Evolutionary conservation across 23 tunicate species (phyloP), one percentile per base, ranked within the genome.

Genomic region (Phallusia fumigata): DNA sequence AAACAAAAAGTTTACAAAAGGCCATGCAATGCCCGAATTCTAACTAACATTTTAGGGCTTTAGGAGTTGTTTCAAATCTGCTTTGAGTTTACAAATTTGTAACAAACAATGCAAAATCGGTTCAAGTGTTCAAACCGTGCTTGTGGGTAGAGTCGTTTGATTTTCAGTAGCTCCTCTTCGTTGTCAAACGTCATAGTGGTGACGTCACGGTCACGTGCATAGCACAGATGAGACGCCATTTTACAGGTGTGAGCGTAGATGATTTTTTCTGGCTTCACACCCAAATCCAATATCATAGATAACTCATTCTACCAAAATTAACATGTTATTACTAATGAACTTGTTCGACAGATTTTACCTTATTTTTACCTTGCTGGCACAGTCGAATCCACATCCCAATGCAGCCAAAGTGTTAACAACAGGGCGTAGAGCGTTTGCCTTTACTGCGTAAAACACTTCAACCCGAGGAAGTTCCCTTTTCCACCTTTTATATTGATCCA

Each of bases 341-440:
- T 40, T 40, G n/a, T 40, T 40, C 47, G 10, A 40, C 47, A 40
- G 10, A 5, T 3, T 3, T 40, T 5, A 40, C 10, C 47, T 40
- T n/a, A n/a, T n/a, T 40, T 65, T 65, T 65, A 65, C 74, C 74
- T 30, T 65, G 74, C 74, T 65, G 31, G 74, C 74, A 12, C 74
- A 65, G 32, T 65, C 74, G 74, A 65, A 65, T 11, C 74, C 74
- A 6, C 31, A 65, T 5, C 74, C 74, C 8, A 65, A 12, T 6
- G 74, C 74, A 65, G 74, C 74, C 31, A 65, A 5, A 6, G 74
- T 65, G 32, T 28, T 30, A 6, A 65, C 11, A 65, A 65, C 74
- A 5, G 74, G 74, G 6, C 31, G 74, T 26, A 65, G 74, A 30
- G 31, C 31, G 74, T 65, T 65, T 26, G 32, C 31, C 12, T 65